Evolutionary conservation across 2,888 invertebrate genomes (phyloP).

Genomic region (Malthinus seriepunctatus): DNA sequence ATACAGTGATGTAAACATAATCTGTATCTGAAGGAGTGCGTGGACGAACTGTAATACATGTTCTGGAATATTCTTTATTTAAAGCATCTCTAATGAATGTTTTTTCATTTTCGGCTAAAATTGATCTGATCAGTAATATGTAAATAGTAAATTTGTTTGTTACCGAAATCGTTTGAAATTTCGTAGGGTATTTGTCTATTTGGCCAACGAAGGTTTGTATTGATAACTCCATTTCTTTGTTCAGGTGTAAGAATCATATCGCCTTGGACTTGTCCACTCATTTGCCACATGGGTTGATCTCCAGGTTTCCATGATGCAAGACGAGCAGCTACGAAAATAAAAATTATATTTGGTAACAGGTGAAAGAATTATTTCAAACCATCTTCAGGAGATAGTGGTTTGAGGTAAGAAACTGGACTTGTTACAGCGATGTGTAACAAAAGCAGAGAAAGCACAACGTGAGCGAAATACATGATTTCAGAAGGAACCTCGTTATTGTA

Average conservation of each 20-base stretch:
- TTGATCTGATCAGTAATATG: not conserved
- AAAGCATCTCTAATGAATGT: not conserved
- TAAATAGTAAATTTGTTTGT: not conserved
- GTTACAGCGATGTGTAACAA: too few species aligned
- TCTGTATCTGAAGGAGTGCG: not conserved
- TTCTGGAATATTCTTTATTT: not conserved
- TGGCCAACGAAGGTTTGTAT: not conserved
- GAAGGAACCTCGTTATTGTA: too few species aligned
- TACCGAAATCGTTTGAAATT: not conserved
- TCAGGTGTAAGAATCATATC: slow-evolving; percentile 4
- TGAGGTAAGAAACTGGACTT: too few species aligned
- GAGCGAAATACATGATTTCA: too few species aligned
- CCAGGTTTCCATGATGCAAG: too few species aligned
- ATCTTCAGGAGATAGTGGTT: too few species aligned
- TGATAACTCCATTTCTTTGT: slow-evolving; percentile 2
- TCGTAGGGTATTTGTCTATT: not conserved
- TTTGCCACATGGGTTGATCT: not conserved
- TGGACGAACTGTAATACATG: slow-evolving; percentile 1
- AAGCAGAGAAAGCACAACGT: too few species aligned
- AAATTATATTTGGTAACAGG: too few species aligned
- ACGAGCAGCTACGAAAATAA: too few species aligned
- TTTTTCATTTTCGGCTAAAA: not conserved
- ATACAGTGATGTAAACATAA: slow-evolving; percentile 6
- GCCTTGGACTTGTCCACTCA: slow-evolving; percentile 11
- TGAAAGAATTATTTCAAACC: too few species aligned